Evolutionary conservation across 2,888 invertebrate genomes (phyloP), one percentile per base, ranked within the genome.

Genomic region (Volucella bombylans): DNA sequence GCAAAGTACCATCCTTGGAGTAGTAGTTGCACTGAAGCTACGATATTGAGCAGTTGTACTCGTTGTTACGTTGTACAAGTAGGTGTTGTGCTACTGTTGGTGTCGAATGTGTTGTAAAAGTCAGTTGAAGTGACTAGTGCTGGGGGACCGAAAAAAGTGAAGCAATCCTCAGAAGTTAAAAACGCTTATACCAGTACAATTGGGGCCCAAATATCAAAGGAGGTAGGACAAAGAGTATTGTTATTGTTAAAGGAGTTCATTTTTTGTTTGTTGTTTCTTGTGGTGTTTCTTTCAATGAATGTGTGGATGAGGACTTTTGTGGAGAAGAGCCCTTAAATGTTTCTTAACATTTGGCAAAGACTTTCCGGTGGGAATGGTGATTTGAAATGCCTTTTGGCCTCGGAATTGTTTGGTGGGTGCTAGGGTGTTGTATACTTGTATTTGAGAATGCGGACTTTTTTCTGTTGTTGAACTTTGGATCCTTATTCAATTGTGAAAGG

Each of bases 161-260:
- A 52, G 12, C 8, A 61, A 59, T 45, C 18, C 50, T 50, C n/a
- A 38, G 14, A 10, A 59, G 54, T 57, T 15, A 31, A 8, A 15
- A 31, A 18, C 52, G 31, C 12, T 49, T 47, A 45, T 57, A 10
- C n/a, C 57, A 41, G 45, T 80, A 83, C 71, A 83, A 80, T 83
- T 61, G 83, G 83, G n/a, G 80, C 69, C 54, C 83, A 83, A 62
- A 52, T 67, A 41, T 52, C 76, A 71, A 80, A 80, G 39, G 83
- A 64, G 68, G 80, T 64, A 23, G 31, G 50, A 31, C 23, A 23
- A 45, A 31, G 43, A 23, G 8, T 11, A 38, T 11, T 18, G 39
- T 1, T 11, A 47, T 23, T 11, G 11, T 11, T 57, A n/a, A 57
- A 11, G n/a, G 47, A 10, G 31, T 50, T 31, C 14, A 31, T 12